Base-by-base conservation (phyloP, 2,888 invertebrate genomes). In the Aromia moschata region DNA sequence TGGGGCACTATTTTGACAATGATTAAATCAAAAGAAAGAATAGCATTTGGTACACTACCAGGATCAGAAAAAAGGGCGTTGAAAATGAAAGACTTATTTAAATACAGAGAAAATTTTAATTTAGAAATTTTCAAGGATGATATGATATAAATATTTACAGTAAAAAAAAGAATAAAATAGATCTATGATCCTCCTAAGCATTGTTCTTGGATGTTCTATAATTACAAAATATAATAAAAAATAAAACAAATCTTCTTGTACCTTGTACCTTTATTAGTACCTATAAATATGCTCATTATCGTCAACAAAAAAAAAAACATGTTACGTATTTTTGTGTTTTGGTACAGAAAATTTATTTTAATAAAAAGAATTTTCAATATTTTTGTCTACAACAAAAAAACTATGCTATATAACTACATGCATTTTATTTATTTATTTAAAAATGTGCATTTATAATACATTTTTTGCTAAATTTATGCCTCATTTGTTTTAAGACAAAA, bases 111-210 rank as follows among this genome's bases (percentile, higher is more conserved):
- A 81, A 80, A 80, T 79, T 82, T 82, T 84, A 88, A 88, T 89
- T 89, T 89, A 89, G 88, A 89, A 89, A 89, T 87, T 88, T 86
- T 83, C 85, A 88, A 87, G 87, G 87, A 87, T 87, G 87, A 87
- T 87, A 88, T 88, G 88, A 88, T 83, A 82, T 83, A 82, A 80
- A 82, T 84, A 84, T 84, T 80, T 84, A 84, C 83, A 83, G 78
- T 79, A 80, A 81, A 80, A 78, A 78, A 75, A 77, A 76, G 72
- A 70, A 75, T 74, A 73, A 72, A 71, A 70, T 68, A 75, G 75
- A 76, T 74, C 75, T 86, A 86, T 84, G 85, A 86, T 70, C 65
- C 67, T 64, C 58, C 66, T 62, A 66, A 66, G 66, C 60, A 64
- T 66, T 62, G 62, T 62, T 62, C 58, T 62, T 51, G 65, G 64